Evolutionary conservation across 2,797 vertebrate genomes (phyloP).

Genomic region (Notolabrus celidotus): DNA sequence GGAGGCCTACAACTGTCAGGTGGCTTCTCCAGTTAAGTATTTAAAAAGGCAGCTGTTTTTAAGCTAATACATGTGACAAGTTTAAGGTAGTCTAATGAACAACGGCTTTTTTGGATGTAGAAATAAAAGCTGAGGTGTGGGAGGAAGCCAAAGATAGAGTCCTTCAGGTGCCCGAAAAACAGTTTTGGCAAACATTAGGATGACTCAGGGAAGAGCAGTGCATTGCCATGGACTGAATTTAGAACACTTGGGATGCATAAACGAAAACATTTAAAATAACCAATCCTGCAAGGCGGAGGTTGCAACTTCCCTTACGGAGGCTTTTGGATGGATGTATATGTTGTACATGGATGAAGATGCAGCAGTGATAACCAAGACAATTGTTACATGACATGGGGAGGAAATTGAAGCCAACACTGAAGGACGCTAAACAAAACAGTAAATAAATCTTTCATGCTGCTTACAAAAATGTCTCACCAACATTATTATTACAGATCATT

Average conservation of each 20-base stretch:
- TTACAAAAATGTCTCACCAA: background rate
- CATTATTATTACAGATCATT: background rate
- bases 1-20: background rate
- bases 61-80: constrained; percentile 31
- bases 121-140: constrained; percentile 42
- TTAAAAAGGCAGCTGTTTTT: constrained; percentile 16
- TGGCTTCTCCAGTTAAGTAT: background rate
- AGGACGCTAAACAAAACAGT: no score
- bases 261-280: constrained; percentile 38
- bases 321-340: no score
- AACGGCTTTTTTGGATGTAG: constrained; percentile 10
- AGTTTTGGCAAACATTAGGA: constrained; percentile 54
- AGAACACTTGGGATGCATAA: constrained; percentile 37
- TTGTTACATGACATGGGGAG: constrained; percentile 13
- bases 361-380: background rate
- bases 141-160: constrained; percentile 35
- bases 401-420: background rate
- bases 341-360: constrained; percentile 18
- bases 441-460: background rate
- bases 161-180: constrained; percentile 44
- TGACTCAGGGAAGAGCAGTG: constrained; percentile 38
- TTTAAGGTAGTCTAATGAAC: constrained; percentile 12
- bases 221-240: constrained; percentile 29
- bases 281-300: constrained; percentile 1
- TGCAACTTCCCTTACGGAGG: constrained; percentile 18